Evolutionary conservation across 2,113 vertebrate genomes (phyloP), one percentile per base, ranked within the genome.

Genomic region (Benitochromis conjunctus): DNA sequence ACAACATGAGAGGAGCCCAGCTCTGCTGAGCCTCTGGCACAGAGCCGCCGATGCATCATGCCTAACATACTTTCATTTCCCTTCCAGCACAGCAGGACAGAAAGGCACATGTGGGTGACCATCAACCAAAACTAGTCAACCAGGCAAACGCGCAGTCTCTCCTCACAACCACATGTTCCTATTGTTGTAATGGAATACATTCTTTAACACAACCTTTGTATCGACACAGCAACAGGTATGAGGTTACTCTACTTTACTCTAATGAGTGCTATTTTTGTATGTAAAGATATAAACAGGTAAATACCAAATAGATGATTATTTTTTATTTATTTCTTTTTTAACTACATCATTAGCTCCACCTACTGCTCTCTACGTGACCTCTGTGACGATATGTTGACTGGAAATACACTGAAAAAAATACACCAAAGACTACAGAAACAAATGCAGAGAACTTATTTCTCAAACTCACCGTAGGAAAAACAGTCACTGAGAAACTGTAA

Each of bases 61-160:
- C n/a, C n/a, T n/a, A n/a, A n/a, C n/a, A n/a, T n/a, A n/a, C n/a
- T n/a, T n/a, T n/a, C n/a, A n/a, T 26, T 56, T 74, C 85, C 82
- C 62, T 79, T 79, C 69, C 56, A 81, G 80, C 81, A 82, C 85
- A 83, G 78, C 91, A 80, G 89, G 89, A 92, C 92, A 91, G 84
- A 93, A 96, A 96, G 95, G 95, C 95, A 96, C 69, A 76, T 31
- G 69, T 31, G 69, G 43, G 43, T 26, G 6, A 51, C 83, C 81
- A 53, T 82, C 88, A 18, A 29, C 58, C 79, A 43, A 38, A 81
- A 5, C 79, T 71, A 34, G 11, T 56, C 82, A 86, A 60, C 78
- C 86, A 69, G 46, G 69, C 82, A 48, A 87, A 87, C 66, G 11
- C 82, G 34, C 88, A 88, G 46, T 29, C 78, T 56, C 81, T 34